These are phyloP conservation scores for Drepana arcuata DNA, from an alignment of 1,140 invertebrate species.

Conservation along the genomic window DNA sequence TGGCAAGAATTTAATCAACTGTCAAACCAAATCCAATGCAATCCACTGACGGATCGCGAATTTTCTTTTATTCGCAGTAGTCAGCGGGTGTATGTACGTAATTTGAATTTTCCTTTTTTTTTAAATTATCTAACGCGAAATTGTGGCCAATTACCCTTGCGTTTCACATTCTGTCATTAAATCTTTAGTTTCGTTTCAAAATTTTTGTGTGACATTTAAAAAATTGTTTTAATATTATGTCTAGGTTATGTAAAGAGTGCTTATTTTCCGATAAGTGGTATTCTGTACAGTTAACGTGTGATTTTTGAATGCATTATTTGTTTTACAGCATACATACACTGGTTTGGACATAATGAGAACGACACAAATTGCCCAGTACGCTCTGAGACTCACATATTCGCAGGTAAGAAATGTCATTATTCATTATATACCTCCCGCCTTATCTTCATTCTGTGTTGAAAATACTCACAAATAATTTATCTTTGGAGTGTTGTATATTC, in stretches of 20 bases:
- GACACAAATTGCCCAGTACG: slow-evolving; percentile 59
- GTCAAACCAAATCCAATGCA: background rate
- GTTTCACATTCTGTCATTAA: background rate
- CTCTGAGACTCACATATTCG: slow-evolving; percentile 64
- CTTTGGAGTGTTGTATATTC: too few species aligned
- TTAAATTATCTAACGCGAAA: slow-evolving; percentile 1
- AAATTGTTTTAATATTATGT: slow-evolving; percentile 11
- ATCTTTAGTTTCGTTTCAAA: background rate
- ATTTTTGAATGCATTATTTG: slow-evolving; percentile 33
- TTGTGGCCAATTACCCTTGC: background rate
- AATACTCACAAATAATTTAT: too few species aligned
- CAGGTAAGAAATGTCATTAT: too few species aligned
- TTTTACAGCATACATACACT: slow-evolving; percentile 40
- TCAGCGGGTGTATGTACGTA: slow-evolving; percentile 52
- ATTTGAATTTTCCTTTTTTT: slow-evolving; percentile 18
- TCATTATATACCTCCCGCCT: too few species aligned
- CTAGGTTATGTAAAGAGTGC: slow-evolving; percentile 48
- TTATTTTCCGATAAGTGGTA: too few species aligned
- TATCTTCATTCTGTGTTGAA: too few species aligned
- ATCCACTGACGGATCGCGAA: slow-evolving; percentile 15
- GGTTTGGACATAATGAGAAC: slow-evolving; percentile 58
- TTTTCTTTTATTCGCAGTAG: slow-evolving; percentile 50
- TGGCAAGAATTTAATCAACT: too few species aligned
- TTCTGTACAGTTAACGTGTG: slow-evolving; percentile 28
- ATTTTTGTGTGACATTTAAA: slow-evolving; percentile 5